phyloP scores from a whole-genome alignment of 2,113 vertebrate species.

The Nycticebus coucang region DNA sequence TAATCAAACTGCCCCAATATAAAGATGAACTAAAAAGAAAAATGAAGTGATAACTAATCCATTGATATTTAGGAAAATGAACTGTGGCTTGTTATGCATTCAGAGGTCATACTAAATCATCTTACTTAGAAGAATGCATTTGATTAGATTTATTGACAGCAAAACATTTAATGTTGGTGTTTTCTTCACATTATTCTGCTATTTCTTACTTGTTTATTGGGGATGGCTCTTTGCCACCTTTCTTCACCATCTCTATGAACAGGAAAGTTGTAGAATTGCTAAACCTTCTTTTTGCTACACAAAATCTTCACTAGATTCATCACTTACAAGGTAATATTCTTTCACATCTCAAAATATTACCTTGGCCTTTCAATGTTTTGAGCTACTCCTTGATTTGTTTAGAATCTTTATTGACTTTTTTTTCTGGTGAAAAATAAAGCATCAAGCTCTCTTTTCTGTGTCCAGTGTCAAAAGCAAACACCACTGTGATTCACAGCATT shows the following conservation, averaged over 20 bases:
- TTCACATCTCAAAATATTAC: conserved; percentile 23
- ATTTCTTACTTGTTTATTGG: neutral
- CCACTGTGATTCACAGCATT: conserved; percentile 69
- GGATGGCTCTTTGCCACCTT: neutral
- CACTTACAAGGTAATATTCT: neutral
- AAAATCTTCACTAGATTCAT: neutral
- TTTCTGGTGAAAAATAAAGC: conserved; percentile 76
- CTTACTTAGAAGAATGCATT: neutral
- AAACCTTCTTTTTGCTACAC: conserved; percentile 32
- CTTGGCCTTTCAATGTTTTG: conserved; percentile 54
- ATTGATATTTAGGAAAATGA: neutral
- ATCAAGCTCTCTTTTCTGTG: conserved; percentile 72
- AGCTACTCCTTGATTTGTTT: conserved; percentile 67
- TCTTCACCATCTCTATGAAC: neutral
- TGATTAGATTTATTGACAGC: neutral
- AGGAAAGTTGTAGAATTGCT: conserved; percentile 21
- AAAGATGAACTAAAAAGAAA: neutral
- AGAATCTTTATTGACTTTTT: conserved; percentile 72
- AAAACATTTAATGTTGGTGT: neutral
- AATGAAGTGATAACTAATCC: neutral
- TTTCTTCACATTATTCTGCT: neutral
- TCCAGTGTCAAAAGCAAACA: conserved; percentile 78
- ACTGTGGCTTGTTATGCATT: neutral
- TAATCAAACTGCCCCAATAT: neutral
- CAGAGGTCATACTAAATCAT: neutral